These are phyloP conservation scores for Sebastolobus altivelis DNA, from an alignment of 2,797 vertebrate genomes.

Conservation along the genomic window DNA sequence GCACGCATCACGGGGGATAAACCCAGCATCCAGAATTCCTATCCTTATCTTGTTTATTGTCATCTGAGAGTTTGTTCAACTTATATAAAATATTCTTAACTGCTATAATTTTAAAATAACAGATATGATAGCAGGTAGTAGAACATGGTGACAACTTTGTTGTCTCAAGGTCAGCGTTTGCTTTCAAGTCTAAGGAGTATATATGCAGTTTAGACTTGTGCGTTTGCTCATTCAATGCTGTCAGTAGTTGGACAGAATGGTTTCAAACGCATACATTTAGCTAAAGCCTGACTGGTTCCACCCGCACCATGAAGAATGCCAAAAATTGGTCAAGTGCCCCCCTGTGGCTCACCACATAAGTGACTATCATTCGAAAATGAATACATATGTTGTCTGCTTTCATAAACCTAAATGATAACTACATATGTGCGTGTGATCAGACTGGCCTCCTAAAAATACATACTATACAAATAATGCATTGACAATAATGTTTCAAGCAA, in stretches of 20 bases:
- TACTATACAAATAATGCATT: no score
- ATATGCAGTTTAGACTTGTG: background rate
- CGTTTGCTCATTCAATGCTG: background rate
- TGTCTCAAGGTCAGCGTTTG: slow-evolving; percentile 24
- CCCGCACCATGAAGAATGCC: no score
- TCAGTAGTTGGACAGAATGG: background rate
- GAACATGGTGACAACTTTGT: slow-evolving; percentile 16
- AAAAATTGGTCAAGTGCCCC: no score
- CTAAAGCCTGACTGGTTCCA: no score
- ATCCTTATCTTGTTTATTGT: slow-evolving; percentile 55
- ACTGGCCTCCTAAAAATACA: no score
- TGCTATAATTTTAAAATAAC: slow-evolving; percentile 32
- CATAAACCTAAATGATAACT: no score
- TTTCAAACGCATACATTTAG: background rate
- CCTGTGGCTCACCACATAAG: no score
- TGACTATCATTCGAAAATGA: no score
- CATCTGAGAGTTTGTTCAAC: slow-evolving; percentile 54
- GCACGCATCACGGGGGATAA: slow-evolving; percentile 37
- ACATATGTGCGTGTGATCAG: no score
- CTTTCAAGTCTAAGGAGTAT: background rate
- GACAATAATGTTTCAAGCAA: no score
- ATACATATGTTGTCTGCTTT: no score
- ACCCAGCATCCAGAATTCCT: slow-evolving; percentile 51
- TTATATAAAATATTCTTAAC: slow-evolving; percentile 51
- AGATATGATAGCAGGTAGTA: slow-evolving; percentile 15